phyloP scores from a whole-genome alignment of 2,113 vertebrate genomes.

The Apteryx mantelli region DNA sequence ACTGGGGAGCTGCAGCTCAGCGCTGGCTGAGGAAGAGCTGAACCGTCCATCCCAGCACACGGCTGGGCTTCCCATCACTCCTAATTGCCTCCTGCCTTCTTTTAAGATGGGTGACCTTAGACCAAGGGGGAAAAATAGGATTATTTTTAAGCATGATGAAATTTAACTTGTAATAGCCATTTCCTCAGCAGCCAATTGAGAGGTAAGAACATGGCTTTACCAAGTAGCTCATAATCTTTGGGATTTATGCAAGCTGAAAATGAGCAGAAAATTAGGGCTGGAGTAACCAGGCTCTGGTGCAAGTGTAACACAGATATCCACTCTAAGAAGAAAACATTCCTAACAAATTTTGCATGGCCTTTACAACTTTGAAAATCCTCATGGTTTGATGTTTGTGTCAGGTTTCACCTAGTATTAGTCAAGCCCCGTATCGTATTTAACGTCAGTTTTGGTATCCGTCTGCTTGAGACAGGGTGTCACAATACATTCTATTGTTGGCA shows the following conservation, averaged over 20 bases:
- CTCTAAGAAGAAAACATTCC: background rate
- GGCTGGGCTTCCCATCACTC: background rate
- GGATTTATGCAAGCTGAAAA: conserved; percentile 13
- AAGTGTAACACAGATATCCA: background rate
- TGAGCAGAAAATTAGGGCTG: background rate
- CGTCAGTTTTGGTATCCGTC: background rate
- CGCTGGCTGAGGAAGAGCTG: rapidly evolving
- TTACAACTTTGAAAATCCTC: background rate
- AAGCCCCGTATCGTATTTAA: conserved; percentile 12
- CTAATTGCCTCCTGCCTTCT: background rate
- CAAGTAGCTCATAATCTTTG: background rate
- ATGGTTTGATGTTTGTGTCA: background rate
- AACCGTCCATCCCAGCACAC: background rate
- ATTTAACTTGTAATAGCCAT: conserved; percentile 41
- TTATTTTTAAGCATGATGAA: conserved; percentile 21
- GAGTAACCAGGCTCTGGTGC: background rate
- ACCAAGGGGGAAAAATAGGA: background rate
- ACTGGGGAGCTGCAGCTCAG: background rate
- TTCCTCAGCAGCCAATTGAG: conserved; percentile 16
- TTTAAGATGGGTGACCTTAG: background rate
- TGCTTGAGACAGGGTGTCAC: conserved; percentile 25
- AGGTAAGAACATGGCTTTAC: background rate
- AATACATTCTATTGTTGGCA: conserved; percentile 16
- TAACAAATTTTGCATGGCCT: background rate
- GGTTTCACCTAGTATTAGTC: background rate